phyloP scores from a whole-genome alignment of 2,113 vertebrate species.

The Tachuris rubrigastra region DNA sequence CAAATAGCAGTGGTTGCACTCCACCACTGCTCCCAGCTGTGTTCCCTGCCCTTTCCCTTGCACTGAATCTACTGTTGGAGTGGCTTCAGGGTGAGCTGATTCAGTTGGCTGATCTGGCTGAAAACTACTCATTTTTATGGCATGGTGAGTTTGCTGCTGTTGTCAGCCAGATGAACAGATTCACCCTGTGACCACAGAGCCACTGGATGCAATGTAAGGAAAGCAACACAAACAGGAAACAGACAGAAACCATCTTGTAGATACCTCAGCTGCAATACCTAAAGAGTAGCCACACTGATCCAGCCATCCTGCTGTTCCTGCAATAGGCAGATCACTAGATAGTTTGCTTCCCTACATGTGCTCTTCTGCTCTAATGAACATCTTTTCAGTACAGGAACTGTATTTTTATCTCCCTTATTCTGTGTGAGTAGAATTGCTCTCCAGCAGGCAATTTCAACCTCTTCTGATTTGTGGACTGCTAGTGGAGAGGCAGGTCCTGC shows the following conservation, averaged over 20 bases:
- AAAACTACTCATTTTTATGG: neutral
- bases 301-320: neutral
- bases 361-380: neutral
- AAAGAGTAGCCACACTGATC: neutral
- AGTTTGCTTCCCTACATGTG: neutral
- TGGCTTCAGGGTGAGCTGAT: neutral
- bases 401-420: constrained; percentile 7
- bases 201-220: neutral
- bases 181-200: neutral
- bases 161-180: neutral
- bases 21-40: neutral
- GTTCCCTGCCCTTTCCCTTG: neutral
- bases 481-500: neutral
- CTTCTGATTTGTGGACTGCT: neutral
- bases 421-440: neutral
- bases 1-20: neutral
- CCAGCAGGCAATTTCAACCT: constrained; percentile 15
- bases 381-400: neutral
- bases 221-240: neutral
- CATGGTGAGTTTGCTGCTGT: neutral
- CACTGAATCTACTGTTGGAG: neutral
- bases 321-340: neutral
- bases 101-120: neutral
- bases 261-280: neutral
- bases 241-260: neutral